phyloP scores from a whole-genome alignment of 2,888 invertebrate genomes.

The Bimastos eiseni region DNA sequence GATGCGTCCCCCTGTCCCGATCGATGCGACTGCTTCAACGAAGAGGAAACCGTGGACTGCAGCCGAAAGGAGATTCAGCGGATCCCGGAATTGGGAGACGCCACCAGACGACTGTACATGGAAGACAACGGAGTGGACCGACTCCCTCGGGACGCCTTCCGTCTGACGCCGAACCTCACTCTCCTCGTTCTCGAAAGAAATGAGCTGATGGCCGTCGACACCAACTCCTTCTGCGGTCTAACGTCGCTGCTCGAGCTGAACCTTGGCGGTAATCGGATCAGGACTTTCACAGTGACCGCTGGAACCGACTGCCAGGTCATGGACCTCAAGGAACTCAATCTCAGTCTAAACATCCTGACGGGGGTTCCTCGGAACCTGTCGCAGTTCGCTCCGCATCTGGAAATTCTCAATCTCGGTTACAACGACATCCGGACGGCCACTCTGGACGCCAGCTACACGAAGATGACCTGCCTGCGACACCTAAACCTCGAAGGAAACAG shows the following conservation, averaged over 20 bases:
- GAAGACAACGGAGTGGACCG: constrained; percentile 34
- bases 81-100: constrained; percentile 27
- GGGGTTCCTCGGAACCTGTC: constrained; percentile 41
- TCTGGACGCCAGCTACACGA: constrained; percentile 38
- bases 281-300: constrained; percentile 19
- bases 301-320: constrained; percentile 27
- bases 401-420: constrained; percentile 43
- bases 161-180: constrained; percentile 24
- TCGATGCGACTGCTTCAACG: constrained; percentile 38
- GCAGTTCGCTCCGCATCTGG: constrained; percentile 43
- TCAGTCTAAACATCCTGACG: constrained; percentile 42
- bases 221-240: constrained; percentile 33
- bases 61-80: constrained; percentile 26
- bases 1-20: constrained; percentile 22
- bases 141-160: constrained; percentile 31
- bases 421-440: constrained; percentile 41
- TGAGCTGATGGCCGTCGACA: constrained; percentile 30
- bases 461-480: constrained; percentile 34
- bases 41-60: constrained; percentile 39
- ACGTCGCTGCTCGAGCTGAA: constrained; percentile 33
- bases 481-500: constrained; percentile 43
- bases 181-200: constrained; percentile 37
- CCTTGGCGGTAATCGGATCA: constrained; percentile 36
- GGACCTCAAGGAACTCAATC: constrained; percentile 38
- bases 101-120: constrained; percentile 35